phyloP scores from a whole-genome alignment of 64 coral and sea anemone species.

The Catalaphyllia jardinei region DNA sequence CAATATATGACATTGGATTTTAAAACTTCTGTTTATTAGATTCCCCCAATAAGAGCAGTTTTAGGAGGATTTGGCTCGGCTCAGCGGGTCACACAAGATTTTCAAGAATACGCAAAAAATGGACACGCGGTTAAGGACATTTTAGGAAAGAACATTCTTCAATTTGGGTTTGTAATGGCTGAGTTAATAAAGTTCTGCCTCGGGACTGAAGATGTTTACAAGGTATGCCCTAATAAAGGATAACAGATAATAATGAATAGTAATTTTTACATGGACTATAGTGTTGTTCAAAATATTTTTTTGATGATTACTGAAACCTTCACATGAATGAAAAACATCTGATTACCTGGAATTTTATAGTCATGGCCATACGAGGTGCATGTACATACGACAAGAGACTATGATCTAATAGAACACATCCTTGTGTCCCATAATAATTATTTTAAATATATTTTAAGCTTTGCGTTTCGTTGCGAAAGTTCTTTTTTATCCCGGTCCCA shows the following conservation, averaged over 20 bases:
- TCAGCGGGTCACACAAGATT: constrained; percentile 1
- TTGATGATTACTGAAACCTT: not conserved
- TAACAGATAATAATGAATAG: too few species aligned
- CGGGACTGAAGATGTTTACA: not conserved
- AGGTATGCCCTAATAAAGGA: not conserved
- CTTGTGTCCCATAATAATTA: too few species aligned
- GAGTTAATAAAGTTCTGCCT: constrained; percentile 1
- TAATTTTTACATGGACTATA: too few species aligned
- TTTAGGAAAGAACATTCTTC: constrained; percentile 24
- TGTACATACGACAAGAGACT: too few species aligned
- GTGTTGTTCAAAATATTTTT: too few species aligned
- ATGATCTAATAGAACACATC: too few species aligned
- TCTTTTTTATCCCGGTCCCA: too few species aligned
- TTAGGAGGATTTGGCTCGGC: constrained; percentile 8
- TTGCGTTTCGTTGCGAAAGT: too few species aligned
- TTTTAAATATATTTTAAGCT: too few species aligned
- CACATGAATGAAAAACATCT: too few species aligned
- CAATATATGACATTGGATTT: not conserved
- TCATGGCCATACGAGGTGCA: too few species aligned
- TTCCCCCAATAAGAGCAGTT: constrained; percentile 4
- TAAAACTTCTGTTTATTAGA: not conserved
- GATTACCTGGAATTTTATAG: too few species aligned
- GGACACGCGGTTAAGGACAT: not conserved
- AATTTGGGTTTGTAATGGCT: constrained; percentile 6
- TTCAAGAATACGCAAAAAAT: not conserved